These are phyloP conservation scores for Ictidomys tridecemlineatus DNA, from an alignment of 2,113 vertebrate species.

Conservation along the genomic window DNA sequence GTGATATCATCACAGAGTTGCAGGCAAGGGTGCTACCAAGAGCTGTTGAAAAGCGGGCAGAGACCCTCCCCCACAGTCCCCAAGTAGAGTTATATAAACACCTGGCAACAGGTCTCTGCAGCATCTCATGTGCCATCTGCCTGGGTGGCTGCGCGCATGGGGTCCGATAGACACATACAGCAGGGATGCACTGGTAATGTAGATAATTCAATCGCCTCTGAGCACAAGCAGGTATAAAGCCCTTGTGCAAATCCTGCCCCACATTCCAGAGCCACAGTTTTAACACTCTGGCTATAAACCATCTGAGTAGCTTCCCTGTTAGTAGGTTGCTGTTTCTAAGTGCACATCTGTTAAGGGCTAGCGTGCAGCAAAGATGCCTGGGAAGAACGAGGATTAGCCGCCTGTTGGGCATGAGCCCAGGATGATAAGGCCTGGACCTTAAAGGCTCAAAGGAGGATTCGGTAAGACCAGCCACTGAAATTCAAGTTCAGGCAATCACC, in stretches of 20 bases:
- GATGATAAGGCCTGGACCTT: background rate
- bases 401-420: too few relatives aligned
- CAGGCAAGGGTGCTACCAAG: constrained; percentile 64
- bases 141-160: background rate
- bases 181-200: background rate
- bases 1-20: constrained; percentile 72
- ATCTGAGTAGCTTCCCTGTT: background rate
- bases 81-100: constrained; percentile 63
- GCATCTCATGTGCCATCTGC: background rate
- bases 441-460: too few relatives aligned
- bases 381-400: background rate
- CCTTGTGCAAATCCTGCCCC: background rate
- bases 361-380: too few relatives aligned
- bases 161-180: constrained; percentile 25
- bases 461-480: background rate
- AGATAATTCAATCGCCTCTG: constrained; percentile 66
- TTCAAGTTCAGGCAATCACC: background rate
- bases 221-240: background rate
- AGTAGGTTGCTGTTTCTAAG: background rate
- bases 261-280: constrained; percentile 73
- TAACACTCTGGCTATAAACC: constrained; percentile 22
- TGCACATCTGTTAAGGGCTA: background rate
- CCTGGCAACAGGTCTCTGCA: background rate
- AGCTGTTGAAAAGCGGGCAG: constrained; percentile 83
- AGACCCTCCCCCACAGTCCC: background rate